Percentiles rank a stretch among this genome's conserved stretches.
Evolutionary conservation across 2,113 vertebrate species (phyloP).

Genomic region (Thalassarche chlororhynchos): DNA sequence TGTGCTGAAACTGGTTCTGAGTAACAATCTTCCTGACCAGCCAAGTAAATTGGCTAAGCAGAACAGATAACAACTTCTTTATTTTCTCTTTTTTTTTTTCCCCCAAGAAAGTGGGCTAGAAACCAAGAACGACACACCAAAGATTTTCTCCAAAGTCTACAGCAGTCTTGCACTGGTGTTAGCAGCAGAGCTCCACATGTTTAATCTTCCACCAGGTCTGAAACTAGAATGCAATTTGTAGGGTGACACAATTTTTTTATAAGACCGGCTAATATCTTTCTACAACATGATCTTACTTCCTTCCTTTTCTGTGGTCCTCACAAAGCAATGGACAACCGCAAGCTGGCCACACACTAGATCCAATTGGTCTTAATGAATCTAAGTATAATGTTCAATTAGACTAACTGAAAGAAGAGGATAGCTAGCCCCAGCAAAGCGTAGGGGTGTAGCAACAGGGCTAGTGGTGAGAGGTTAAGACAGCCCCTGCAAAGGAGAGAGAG

Average conservation of each 20-base stretch:
- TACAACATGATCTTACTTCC: neutral
- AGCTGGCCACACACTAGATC: neutral
- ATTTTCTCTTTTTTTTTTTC: too few relatives aligned
- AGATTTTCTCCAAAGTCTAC: neutral
- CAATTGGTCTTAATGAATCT: neutral
- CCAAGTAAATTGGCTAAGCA: neutral
- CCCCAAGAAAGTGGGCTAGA: neutral
- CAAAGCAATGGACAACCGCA: neutral
- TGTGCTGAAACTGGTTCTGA: neutral
- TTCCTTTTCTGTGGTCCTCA: neutral
- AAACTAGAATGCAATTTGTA: neutral
- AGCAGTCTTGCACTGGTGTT: too few relatives aligned
- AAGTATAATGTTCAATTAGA: neutral
- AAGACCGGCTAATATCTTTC: neutral
- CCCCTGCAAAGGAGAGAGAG: neutral
- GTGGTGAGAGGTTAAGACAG: neutral
- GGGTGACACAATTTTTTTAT: neutral
- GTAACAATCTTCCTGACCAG: neutral
- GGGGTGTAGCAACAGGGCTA: neutral
- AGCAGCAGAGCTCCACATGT: neutral
- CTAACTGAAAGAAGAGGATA: neutral
- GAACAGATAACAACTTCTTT: neutral
- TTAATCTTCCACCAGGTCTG: neutral
- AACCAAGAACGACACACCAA: neutral
- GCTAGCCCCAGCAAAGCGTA: neutral